Base-by-base conservation (phyloP, 2,113 vertebrate genomes). In the Tor tambroides region DNA sequence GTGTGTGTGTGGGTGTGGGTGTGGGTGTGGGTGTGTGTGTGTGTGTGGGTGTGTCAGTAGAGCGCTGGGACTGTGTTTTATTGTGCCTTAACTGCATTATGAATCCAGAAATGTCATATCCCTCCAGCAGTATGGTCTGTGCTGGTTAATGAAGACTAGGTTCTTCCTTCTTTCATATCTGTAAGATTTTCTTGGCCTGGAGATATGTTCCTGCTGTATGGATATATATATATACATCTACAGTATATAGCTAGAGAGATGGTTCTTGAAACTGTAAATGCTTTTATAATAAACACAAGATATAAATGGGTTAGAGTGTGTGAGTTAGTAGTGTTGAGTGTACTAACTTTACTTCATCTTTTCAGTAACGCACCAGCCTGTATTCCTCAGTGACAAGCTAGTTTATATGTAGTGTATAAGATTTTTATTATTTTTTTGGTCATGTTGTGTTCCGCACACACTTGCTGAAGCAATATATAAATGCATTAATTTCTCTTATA, bases 31-130 rank as follows among this genome's bases (percentile, higher is more conserved):
- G 77, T 79, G 15, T 41, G 17, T 72, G 32, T 72, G 23, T 77
- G 26, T 51, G 35, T 21, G 19, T 32, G 11, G 35, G 21, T 80
- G 32, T 63, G 78, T 63, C 26, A 38, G 12, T 41, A 46, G 74
- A 75, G 41, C 12, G 2, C n/a, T n/a, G 12, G 23, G n/a, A 76
- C 41, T 76, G 72, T 75, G 41, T 76, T 49, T 76, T 28, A 76
- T 76, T 76, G 74, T 76, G 41, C n/a, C 41, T 74, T 46, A 49
- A 76, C 74, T 76, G 41, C n/a, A 76, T 76, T 79, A 56, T 79
- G 26, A 79, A 54, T 56, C 49, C 30, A 56, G 32, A 79, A 76
- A 56, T 72, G 76, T 80, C 65, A 54, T 54, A 49, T 65, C 67
- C 63, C 61, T 26, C 61, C 61, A 35, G 38, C 28, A 67, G 41